Base-by-base conservation (phyloP, 64 coral and sea anemone species). In the Stichodactyla helianthus region DNA sequence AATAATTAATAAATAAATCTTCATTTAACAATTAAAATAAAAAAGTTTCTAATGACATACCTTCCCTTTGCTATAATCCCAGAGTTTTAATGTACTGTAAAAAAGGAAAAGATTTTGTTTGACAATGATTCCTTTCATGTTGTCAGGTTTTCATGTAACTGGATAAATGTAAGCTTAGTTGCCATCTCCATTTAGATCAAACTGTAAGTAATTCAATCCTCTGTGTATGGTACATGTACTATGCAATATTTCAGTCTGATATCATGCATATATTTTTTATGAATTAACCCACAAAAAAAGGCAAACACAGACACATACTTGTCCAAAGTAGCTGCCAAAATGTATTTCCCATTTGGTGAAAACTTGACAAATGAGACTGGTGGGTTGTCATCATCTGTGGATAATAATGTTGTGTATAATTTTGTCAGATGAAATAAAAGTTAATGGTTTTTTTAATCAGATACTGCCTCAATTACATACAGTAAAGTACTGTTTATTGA, bases 11-110 rank as follows among this genome's bases (percentile, higher is more conserved):
- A 6, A 80, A 53, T 78, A 0, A 23, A 15, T 68, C 19, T 23
- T 68, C 19, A 68, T 6, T 58, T 58, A 58, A 15, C 14, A 58
- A 11, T 58, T 11, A 74, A 31, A 31, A 4, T 12, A 12, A 31
- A 0, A 8, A 11, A 74, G 25, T 28, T 74, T 74, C 14, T 58
- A 11, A 9, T 53, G 50, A 87, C 85, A 4, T 55, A 94, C 93
- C 86, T 99, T 99, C 82, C 96, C 96, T 88, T 99, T 99, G 62
- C 96, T 99, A 85, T 99, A 99, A 67, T 99, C 96, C 96, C 96
- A 99, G 16, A 99, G 85, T 89, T 99, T 99, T 85, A 99, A 84
- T 65, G 93, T 99, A 74, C 96, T 99, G 78, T 52, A 92, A 85
- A 79, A 2, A 84, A 57, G 88, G 16, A 58, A 59, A 82, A 35